Percentiles rank a stretch among this genome's conserved stretches.
Conservation (phyloP, 2,888 invertebrate genomes). For the Pheosia tremula region DNA sequence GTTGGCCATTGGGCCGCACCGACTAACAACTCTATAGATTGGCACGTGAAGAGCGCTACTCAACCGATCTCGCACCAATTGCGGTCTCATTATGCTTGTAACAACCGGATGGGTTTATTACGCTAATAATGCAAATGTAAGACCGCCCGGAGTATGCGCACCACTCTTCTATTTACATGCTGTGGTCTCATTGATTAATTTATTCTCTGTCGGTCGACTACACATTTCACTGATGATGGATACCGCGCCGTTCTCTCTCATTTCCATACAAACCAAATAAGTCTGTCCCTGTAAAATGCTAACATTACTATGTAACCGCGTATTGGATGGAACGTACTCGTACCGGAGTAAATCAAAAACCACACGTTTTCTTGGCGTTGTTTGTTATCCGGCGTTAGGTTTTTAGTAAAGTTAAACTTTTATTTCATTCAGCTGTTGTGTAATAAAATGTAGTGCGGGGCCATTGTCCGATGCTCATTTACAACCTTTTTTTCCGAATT, state of each 20-base stretch:
- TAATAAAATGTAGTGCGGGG: conserved; percentile 73
- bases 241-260: background rate
- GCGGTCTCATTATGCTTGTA: too few species aligned
- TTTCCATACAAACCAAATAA: background rate
- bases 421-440: conserved; percentile 63
- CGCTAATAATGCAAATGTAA: too few species aligned
- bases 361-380: conserved; percentile 83
- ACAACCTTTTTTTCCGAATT: conserved; percentile 59
- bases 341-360: conserved; percentile 54
- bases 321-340: conserved; percentile 19
- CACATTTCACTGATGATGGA: too few species aligned
- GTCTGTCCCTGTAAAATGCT: too few species aligned
- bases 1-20: too few species aligned
- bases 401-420: conserved; percentile 68
- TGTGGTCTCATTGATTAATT: background rate
- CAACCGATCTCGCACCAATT: too few species aligned
- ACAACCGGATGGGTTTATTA: too few species aligned
- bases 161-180: too few species aligned
- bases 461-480: conserved; percentile 54
- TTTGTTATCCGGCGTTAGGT: conserved; percentile 78
- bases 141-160: too few species aligned
- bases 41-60: too few species aligned
- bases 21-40: too few species aligned
- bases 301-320: background rate
- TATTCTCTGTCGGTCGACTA: background rate